These are phyloP conservation scores for Nephrotoma flavescens DNA, from an alignment of 2,888 invertebrate species.

Conservation along the genomic window DNA sequence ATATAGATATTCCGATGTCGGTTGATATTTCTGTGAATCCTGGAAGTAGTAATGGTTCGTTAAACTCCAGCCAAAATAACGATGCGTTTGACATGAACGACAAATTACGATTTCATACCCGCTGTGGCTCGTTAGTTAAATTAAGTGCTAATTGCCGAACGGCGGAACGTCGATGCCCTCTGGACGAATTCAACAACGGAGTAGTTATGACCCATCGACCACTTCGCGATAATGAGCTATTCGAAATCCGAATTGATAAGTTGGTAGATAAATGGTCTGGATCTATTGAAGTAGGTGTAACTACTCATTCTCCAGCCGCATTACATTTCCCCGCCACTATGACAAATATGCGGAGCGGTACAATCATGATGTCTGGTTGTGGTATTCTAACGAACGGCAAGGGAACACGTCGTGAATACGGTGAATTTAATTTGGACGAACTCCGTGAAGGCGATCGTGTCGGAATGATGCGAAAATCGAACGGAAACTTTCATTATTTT, in stretches of 20 bases:
- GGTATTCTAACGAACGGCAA: conserved; percentile 94
- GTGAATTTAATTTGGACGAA: conserved; percentile 86
- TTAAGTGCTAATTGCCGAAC: conserved; percentile 68
- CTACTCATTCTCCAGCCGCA: conserved; percentile 79
- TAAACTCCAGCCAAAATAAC: conserved; percentile 12
- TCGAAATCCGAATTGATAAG: conserved; percentile 87
- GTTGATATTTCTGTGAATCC: conserved; percentile 13
- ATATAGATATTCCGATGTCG: conserved; percentile 28
- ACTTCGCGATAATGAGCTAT: conserved; percentile 74
- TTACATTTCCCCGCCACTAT: conserved; percentile 91
- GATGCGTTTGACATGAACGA: conserved; percentile 35
- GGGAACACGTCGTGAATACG: conserved; percentile 84
- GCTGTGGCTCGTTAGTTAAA: conserved; percentile 78
- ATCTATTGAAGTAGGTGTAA: conserved; percentile 64
- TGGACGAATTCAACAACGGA: conserved; percentile 92
- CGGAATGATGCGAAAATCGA: conserved; percentile 74
- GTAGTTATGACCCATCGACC: conserved; percentile 90
- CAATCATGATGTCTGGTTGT: conserved; percentile 94
- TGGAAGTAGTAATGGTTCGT: conserved; percentile 8
- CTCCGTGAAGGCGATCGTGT: conserved; percentile 83
- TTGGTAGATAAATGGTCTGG: conserved; percentile 88
- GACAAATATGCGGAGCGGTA: conserved; percentile 89
- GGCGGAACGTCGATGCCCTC: conserved; percentile 73
- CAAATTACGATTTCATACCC: conserved; percentile 68
- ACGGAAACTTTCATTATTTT: conserved; percentile 78